A percentile compares a stretch with the other conserved stretches of the same genome.
phyloP scores from a whole-genome alignment of 2,113 vertebrate genomes.

The Prietella phreatophila region DNA sequence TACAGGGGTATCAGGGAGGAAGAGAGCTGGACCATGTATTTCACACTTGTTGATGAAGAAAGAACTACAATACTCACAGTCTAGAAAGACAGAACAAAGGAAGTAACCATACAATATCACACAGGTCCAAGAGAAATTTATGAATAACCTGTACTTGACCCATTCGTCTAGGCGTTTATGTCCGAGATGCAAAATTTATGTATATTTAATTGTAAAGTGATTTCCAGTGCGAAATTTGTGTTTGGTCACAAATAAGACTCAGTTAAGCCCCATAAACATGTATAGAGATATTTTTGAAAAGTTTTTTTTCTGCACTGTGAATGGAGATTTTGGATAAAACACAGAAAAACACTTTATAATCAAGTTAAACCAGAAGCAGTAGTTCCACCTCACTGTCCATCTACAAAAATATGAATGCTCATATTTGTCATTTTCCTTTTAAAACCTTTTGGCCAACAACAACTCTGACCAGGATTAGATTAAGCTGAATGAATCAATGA shows the following conservation, averaged over 20 bases:
- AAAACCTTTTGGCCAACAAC: too few species aligned
- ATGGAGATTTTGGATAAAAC: neutral
- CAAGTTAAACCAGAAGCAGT: neutral
- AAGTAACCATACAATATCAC: neutral
- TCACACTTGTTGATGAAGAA: slow-evolving; percentile 24
- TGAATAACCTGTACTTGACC: neutral
- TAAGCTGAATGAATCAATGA: neutral
- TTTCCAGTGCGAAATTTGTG: neutral
- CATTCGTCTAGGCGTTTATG: neutral
- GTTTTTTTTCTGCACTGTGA: neutral
- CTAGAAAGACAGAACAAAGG: neutral
- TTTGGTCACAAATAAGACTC: neutral
- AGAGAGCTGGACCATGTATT: neutral
- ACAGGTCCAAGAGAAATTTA: neutral
- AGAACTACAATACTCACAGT: slow-evolving; percentile 2
- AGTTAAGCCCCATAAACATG: neutral
- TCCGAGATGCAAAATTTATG: neutral
- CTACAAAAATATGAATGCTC: too few species aligned
- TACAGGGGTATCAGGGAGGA: slow-evolving; percentile 11
- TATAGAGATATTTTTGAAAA: neutral
- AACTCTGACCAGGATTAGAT: too few species aligned
- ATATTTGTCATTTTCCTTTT: too few species aligned
- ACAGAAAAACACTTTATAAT: neutral
- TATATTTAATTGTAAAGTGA: neutral
- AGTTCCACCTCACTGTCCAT: neutral